Conservation (phyloP, 2,888 invertebrate species). For the Yponomeuta evonymella region DNA sequence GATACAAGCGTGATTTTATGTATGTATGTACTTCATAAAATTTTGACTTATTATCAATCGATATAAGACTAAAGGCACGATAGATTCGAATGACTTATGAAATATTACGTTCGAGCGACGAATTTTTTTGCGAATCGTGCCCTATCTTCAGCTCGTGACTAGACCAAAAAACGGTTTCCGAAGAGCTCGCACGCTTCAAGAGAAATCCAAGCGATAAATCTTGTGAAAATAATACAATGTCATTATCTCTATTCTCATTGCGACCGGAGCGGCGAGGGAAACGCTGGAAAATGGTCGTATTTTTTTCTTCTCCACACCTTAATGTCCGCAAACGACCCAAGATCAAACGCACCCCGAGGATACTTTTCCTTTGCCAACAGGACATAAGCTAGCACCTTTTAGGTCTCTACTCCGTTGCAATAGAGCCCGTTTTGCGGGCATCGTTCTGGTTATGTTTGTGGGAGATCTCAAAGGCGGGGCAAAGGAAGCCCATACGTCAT, state of each 20-base stretch:
- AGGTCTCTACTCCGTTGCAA: background rate
- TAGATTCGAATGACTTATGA: background rate
- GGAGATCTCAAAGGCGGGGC: background rate
- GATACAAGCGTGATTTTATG: too few species aligned
- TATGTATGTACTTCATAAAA: too few species aligned
- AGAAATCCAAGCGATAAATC: background rate
- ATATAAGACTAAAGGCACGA: too few species aligned
- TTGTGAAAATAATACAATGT: background rate
- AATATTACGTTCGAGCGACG: background rate
- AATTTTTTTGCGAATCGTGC: background rate
- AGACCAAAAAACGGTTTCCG: background rate
- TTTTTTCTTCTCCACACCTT: slow-evolving; percentile 9
- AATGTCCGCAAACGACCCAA: slow-evolving; percentile 4
- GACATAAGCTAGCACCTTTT: background rate
- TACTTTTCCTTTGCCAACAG: slow-evolving; percentile 1
- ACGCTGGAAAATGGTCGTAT: background rate
- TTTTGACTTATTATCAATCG: too few species aligned
- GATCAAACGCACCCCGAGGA: slow-evolving; percentile 13
- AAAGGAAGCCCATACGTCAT: background rate
- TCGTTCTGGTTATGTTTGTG: background rate
- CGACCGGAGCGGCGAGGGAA: background rate
- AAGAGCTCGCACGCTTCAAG: background rate
- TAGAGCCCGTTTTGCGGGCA: background rate
- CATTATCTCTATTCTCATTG: background rate
- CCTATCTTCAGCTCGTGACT: background rate